phyloP scores from a whole-genome alignment of 2,888 invertebrate genomes.

The Mesochorus sp. region DNA sequence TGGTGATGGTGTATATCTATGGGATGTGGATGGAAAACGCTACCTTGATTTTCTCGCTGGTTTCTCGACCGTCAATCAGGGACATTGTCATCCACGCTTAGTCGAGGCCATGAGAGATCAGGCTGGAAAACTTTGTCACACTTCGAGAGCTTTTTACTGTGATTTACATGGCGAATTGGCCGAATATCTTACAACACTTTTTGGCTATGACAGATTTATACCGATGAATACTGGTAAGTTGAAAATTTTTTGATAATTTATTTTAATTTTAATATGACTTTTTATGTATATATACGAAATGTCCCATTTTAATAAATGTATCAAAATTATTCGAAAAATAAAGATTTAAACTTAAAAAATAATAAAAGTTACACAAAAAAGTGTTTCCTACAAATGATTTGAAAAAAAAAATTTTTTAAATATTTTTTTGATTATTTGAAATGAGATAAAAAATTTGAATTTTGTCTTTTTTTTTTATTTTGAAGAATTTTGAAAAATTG shows the following conservation, averaged over 20 bases:
- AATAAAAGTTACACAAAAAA: too few relatives aligned
- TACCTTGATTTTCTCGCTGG: conserved; percentile 92
- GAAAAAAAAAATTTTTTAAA: not conserved
- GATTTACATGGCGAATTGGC: conserved; percentile 89
- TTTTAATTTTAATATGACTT: conserved; percentile 1
- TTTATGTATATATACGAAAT: too few relatives aligned
- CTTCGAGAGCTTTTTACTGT: conserved; percentile 91
- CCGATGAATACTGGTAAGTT: conserved; percentile 91
- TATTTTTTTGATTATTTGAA: too few relatives aligned
- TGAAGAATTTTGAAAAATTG: too few relatives aligned
- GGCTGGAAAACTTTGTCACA: conserved; percentile 86
- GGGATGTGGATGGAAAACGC: conserved; percentile 91
- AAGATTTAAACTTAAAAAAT: too few relatives aligned
- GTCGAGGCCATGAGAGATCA: conserved; percentile 85
- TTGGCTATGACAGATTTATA: conserved; percentile 90
- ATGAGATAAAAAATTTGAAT: not conserved
- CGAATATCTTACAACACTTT: conserved; percentile 87
- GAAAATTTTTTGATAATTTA: too few relatives aligned
- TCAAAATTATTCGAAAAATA: too few relatives aligned
- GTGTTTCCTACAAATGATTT: too few relatives aligned
- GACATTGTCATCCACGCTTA: conserved; percentile 90
- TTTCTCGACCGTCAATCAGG: conserved; percentile 92
- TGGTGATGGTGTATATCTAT: conserved; percentile 88
- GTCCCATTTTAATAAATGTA: too few relatives aligned
- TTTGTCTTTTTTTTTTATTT: not conserved